phyloP scores from a whole-genome alignment of 1,140 invertebrate genomes.

The Eulimnadia texana region DNA sequence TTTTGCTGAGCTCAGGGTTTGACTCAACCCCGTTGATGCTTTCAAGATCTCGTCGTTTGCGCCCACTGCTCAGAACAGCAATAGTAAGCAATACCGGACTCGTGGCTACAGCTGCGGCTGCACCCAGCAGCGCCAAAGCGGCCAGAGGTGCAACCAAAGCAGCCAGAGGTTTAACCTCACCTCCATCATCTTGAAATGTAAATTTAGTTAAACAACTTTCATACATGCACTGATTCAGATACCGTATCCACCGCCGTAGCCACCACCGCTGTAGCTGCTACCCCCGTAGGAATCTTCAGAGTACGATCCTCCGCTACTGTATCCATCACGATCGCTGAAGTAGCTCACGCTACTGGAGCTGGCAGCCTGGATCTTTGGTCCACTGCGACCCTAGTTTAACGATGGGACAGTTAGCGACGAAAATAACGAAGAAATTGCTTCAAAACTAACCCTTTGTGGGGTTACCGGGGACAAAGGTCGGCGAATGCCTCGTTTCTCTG shows the following conservation, averaged over 20 bases:
- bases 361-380: too few relatives aligned
- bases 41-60: conserved; percentile 25
- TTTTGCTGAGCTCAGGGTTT: conserved; percentile 8
- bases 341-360: background rate
- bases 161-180: conserved; percentile 7
- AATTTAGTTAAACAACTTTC: too few relatives aligned
- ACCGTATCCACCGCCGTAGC: background rate
- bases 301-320: background rate
- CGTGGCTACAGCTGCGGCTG: conserved; percentile 54
- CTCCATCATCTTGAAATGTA: background rate
- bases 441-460: background rate
- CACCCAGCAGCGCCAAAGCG: conserved; percentile 57
- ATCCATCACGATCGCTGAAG: background rate
- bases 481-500: background rate
- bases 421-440: too few relatives aligned
- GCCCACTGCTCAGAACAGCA: conserved; percentile 42
- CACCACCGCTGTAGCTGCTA: too few relatives aligned
- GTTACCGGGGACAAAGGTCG: too few relatives aligned
- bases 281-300: too few relatives aligned
- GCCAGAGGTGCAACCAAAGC: conserved; percentile 48
- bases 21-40: background rate
- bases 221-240: background rate
- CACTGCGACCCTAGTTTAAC: too few relatives aligned
- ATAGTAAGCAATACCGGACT: conserved; percentile 60
- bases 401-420: too few relatives aligned